phyloP scores from a whole-genome alignment of 1,140 invertebrate genomes.

The Atta colombica region DNA sequence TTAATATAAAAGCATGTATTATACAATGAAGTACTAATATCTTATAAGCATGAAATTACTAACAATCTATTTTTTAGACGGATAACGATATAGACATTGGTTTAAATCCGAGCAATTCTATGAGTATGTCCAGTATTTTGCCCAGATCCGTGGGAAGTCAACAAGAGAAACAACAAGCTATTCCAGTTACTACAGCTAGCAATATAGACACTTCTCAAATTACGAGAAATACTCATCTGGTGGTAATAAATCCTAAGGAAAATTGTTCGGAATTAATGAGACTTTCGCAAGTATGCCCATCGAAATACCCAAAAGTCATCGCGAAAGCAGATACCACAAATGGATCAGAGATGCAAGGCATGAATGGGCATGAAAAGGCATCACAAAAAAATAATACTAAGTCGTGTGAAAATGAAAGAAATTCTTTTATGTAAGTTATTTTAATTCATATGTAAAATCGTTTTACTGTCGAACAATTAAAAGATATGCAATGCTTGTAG shows the following conservation, averaged over 20 bases:
- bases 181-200: conserved; percentile 55
- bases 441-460: not conserved
- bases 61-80: conserved; percentile 63
- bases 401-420: conserved; percentile 14
- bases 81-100: conserved; percentile 79
- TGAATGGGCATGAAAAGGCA: not conserved
- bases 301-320: conserved; percentile 76
- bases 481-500: conserved; percentile 83
- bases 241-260: conserved; percentile 70
- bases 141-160: conserved; percentile 71
- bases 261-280: conserved; percentile 62
- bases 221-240: conserved; percentile 60
- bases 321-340: conserved; percentile 74
- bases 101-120: conserved; percentile 77
- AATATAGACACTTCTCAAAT: conserved; percentile 58
- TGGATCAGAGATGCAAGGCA: conserved; percentile 57
- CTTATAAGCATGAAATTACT: not conserved
- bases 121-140: conserved; percentile 81
- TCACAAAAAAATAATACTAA: not conserved
- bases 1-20: not conserved
- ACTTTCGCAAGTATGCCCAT: conserved; percentile 62
- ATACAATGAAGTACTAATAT: not conserved
- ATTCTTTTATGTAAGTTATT: conserved; percentile 57
- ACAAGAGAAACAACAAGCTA: conserved; percentile 71
- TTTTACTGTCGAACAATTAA: conserved; percentile 11